Evolutionary conservation across 2,797 vertebrate genomes (phyloP), one percentile per base, ranked within the genome.

Genomic region (Bryconaethiops microstoma): DNA sequence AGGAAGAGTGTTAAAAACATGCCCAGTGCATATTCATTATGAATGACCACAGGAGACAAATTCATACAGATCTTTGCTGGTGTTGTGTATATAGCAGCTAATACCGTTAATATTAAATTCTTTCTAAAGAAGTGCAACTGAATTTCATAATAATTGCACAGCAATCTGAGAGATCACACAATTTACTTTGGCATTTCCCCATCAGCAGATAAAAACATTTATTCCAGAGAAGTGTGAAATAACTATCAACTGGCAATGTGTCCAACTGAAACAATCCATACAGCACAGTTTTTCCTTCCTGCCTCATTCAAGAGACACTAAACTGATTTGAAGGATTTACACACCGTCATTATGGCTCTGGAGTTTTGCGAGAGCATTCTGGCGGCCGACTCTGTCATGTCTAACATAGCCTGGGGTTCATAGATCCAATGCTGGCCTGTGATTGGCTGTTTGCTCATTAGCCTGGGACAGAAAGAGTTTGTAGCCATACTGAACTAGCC

Each of bases 361-460:
- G 52, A 64, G 55, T 78, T 74, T 75, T 76, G 64, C 76, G 68
- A 77, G 76, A 60, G 50, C 76, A 17, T 74, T 80, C 63, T 80
- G 71, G 50, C 67, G 72, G n/a, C 55, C 25, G 65, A 78, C 75
- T 80, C 77, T 74, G 77, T 80, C 85, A 80, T 71, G 40, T 78
- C 78, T 68, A 73, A 76, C 72, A 80, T 76, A 70, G 78, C 82
- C 82, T 70, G 50, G 54, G 78, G 81, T 78, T 76, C 42, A 79
- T 50, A 76, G 75, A 50, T 39, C 35, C 23, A 42, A 72, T 13
- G 35, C 64, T 75, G 70, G 65, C 55, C 70, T 73, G 79, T 68
- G 80, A 86, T 84, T 85, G 86, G 85, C 60, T 74, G 19, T 21
- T 76, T 71, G 73, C 63, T 85, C 73, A 84, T 85, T 84, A 84